phyloP scores from a whole-genome alignment of 1,140 invertebrate species.

The Chironomus striatipennis region DNA sequence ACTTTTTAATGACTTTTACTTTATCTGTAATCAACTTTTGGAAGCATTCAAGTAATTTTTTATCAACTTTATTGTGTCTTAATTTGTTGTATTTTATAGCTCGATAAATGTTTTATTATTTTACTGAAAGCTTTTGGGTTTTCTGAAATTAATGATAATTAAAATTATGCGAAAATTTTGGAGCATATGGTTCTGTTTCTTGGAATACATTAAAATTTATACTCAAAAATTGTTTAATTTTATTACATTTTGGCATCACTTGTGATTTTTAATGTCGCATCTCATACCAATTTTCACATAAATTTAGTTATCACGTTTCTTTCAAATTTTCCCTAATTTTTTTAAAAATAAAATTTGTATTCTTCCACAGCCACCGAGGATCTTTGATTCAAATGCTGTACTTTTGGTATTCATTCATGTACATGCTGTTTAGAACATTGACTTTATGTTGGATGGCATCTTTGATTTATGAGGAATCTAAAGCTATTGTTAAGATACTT shows the following conservation, averaged over 20 bases:
- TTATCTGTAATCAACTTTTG: background rate
- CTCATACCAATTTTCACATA: background rate
- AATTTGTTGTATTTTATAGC: no score
- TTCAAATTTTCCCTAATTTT: background rate
- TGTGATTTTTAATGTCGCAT: background rate
- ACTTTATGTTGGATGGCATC: background rate
- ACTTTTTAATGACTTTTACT: conserved; percentile 15
- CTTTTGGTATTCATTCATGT: background rate
- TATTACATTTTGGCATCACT: background rate
- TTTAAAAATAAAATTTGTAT: background rate
- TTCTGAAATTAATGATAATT: no score
- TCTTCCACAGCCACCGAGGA: background rate
- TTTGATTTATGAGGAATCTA: background rate
- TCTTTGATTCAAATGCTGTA: background rate
- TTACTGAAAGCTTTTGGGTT: no score
- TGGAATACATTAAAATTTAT: no score
- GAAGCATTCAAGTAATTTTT: background rate
- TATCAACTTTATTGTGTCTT: background rate
- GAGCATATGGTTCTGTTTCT: no score
- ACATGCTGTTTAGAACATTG: background rate
- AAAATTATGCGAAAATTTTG: no score
- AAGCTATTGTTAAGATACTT: background rate
- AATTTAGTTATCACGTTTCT: background rate
- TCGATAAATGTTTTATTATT: no score
- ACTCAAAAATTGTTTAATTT: no score